Evolutionary conservation across 2,797 vertebrate species (phyloP), one percentile per base, ranked within the genome.

Genomic region (Trichosurus vulpecula): DNA sequence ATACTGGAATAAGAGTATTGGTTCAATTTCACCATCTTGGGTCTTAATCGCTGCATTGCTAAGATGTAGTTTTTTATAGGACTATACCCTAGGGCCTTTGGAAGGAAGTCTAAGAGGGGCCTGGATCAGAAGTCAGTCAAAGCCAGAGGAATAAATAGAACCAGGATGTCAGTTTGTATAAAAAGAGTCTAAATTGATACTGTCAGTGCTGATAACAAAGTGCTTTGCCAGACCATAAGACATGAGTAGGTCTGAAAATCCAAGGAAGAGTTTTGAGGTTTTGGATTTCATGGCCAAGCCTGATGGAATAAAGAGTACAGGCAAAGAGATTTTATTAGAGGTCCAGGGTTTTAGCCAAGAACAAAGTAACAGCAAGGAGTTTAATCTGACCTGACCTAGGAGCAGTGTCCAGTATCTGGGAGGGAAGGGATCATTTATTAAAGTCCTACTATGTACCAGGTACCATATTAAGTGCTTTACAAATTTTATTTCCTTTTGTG

Each of bases 1-100:
- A 12, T 81, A 56, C 92, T 47, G 90, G 90, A 94, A 52, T 94
- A 95, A 90, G 92, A 27, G 74, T 92, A 58, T 95, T 55, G 4
- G 35, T 1, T 95, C 19, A 51, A 4, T 93, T 97, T 96, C 47
- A 81, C 11, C 12, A 96, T 27, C 2, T 52, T 93, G 5, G 57
- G 4, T 93, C 89, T 95, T 66, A 31, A 61, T 61, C 58, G 6
- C 13, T 66, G 13, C 61, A 66, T 27, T n/a, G 61, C 14, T 16
- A 14, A 66, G 5, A n/a, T 13, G 35, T 1, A n/a, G 35, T n/a
- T 66, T 66, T 66, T n/a, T 66, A 16, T n/a, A 66, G 61, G 31
- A n/a, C 61, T n/a, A 1, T 31, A 35, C 58, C 58, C 4, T 16
- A 16, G 61, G 0, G 35, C 5, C 35, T 66, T 66, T 66, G 61